Percentiles rank a stretch among this genome's conserved stretches.
These are phyloP conservation scores for Crotophaga sulcirostris DNA, from an alignment of 2,113 vertebrate species.

Conservation along the genomic window DNA sequence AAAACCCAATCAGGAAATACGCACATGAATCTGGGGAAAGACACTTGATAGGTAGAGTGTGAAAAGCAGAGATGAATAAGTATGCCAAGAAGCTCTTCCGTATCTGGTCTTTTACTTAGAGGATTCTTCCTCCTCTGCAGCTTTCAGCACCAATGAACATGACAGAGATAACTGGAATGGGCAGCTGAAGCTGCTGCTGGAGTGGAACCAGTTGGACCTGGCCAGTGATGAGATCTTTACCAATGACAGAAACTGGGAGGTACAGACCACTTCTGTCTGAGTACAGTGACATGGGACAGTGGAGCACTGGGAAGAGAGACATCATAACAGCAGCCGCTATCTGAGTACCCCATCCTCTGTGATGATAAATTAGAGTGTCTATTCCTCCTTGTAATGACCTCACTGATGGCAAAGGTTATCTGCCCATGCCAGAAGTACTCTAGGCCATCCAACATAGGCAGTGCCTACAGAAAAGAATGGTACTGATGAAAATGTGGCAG, in stretches of 20 bases:
- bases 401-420: not conserved
- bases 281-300: not conserved
- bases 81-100: not conserved
- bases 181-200: conserved; percentile 81
- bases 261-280: not conserved
- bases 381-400: not conserved
- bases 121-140: conserved; percentile 29
- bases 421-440: not conserved
- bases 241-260: conserved; percentile 82
- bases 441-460: not conserved
- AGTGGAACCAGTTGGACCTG: conserved; percentile 83
- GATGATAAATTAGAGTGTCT: not conserved
- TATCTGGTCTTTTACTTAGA: not conserved
- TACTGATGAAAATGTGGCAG: not conserved
- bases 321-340: not conserved
- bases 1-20: not conserved
- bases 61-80: not conserved
- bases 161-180: conserved; percentile 82
- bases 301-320: not conserved
- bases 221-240: conserved; percentile 83
- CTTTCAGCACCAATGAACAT: conserved; percentile 81
- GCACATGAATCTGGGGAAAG: not conserved
- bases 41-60: not conserved
- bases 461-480: not conserved
- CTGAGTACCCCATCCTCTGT: not conserved